phyloP scores from a whole-genome alignment of 2,888 invertebrate genomes.

The Ichneumoninae sp. region DNA sequence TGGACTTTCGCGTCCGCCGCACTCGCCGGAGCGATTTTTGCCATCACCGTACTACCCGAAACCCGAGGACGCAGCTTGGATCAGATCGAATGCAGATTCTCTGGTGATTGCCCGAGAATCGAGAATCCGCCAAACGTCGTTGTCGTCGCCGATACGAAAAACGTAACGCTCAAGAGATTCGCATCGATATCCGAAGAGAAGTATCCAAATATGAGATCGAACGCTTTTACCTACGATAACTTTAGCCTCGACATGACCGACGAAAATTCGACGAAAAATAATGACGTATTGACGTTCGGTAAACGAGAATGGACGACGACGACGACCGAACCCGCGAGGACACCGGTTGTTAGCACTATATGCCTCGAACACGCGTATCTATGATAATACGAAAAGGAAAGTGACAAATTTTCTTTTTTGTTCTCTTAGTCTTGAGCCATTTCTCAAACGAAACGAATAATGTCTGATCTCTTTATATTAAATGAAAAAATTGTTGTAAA shows the following conservation, averaged over 20 bases:
- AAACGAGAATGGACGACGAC: constrained; percentile 51
- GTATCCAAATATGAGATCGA: constrained; percentile 68
- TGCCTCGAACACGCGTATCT: constrained; percentile 71
- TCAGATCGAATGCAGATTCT: constrained; percentile 89
- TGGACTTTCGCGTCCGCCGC: constrained; percentile 88
- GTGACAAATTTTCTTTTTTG: neutral
- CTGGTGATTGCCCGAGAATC: constrained; percentile 66
- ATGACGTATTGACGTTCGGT: constrained; percentile 36
- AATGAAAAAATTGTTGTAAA: constrained; percentile 36
- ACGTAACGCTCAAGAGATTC: constrained; percentile 75
- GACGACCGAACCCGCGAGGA: constrained; percentile 23
- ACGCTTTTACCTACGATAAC: constrained; percentile 77
- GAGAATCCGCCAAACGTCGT: constrained; percentile 16
- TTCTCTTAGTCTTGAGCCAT: constrained; percentile 6
- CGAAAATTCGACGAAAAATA: constrained; percentile 66
- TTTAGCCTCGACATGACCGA: constrained; percentile 74
- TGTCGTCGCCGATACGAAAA: constrained; percentile 62
- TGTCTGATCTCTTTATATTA: constrained; percentile 34
- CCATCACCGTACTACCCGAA: constrained; percentile 88
- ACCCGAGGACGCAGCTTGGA: constrained; percentile 89
- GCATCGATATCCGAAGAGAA: constrained; percentile 76
- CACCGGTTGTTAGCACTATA: constrained; percentile 59
- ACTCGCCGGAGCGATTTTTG: constrained; percentile 87
- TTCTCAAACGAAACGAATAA: constrained; percentile 50
- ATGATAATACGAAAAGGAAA: constrained; percentile 50